These are phyloP conservation scores for Tetragnatha versicolor DNA, from an alignment of 1,140 invertebrate genomes.

Conservation along the genomic window DNA sequence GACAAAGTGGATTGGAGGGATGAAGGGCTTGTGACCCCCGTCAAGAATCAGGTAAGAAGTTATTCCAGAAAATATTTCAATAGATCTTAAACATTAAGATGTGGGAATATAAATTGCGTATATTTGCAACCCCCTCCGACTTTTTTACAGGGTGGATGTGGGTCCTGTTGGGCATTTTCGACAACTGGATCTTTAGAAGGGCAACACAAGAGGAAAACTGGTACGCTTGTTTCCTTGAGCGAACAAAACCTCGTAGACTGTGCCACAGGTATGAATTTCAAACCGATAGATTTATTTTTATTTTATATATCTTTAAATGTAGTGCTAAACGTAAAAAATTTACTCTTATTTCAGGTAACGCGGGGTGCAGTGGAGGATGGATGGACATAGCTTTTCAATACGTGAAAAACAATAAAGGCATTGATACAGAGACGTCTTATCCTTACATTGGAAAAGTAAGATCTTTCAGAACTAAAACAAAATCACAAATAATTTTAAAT, in stretches of 20 bases:
- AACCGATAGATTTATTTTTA: background rate
- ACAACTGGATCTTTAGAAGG: constrained; percentile 58
- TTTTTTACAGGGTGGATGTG: constrained; percentile 60
- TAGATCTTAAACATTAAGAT: background rate
- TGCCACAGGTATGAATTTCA: background rate
- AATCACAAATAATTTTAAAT: background rate
- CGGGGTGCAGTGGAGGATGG: constrained; percentile 72
- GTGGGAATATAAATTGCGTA: background rate
- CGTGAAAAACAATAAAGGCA: constrained; percentile 66
- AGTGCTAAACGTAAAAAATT: background rate
- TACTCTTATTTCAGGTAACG: constrained; percentile 53
- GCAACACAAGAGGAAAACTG: constrained; percentile 54
- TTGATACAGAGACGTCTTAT: constrained; percentile 67
- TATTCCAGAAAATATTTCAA: background rate
- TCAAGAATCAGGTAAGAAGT: constrained; percentile 65
- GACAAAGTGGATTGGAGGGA: constrained; percentile 64
- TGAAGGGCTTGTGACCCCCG: constrained; percentile 64
- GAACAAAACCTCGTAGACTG: constrained; percentile 59
- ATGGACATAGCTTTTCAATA: constrained; percentile 44
- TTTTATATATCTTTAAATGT: background rate
- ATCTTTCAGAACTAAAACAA: background rate
- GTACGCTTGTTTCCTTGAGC: constrained; percentile 57
- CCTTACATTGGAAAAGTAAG: constrained; percentile 63
- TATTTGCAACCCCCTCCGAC: background rate
- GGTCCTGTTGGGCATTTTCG: constrained; percentile 64